A percentile compares a stretch with the other conserved stretches of the same genome.
Evolutionary conservation across 2,113 vertebrate genomes (phyloP).

Genomic region (Heterocephalus glaber): DNA sequence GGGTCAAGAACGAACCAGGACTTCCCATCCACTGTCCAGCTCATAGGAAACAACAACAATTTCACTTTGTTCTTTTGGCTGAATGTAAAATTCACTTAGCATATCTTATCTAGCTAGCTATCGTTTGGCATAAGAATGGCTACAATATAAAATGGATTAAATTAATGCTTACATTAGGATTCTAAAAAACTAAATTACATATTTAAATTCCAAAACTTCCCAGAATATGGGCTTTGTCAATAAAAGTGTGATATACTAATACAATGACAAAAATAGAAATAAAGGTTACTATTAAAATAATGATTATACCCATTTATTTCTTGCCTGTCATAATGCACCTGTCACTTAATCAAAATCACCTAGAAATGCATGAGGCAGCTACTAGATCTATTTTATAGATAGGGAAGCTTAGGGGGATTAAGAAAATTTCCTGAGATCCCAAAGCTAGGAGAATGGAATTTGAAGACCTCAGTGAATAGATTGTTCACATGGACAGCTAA

Average conservation of each 20-base stretch:
- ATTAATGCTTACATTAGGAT: conserved; percentile 8
- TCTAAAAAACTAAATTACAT: background rate
- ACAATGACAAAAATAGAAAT: background rate
- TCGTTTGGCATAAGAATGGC: background rate
- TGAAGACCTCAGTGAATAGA: background rate
- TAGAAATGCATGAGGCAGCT: background rate
- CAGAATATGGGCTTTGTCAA: background rate
- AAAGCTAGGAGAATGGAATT: background rate
- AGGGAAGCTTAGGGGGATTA: background rate
- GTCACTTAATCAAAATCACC: background rate
- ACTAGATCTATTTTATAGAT: background rate
- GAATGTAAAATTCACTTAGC: background rate
- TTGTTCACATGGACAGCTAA: background rate
- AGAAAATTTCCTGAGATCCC: background rate
- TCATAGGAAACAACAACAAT: background rate
- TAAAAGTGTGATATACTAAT: background rate
- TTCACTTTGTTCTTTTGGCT: background rate
- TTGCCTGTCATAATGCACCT: background rate
- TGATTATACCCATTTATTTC: background rate
- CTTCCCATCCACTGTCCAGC: background rate
- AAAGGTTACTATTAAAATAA: background rate
- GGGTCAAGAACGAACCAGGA: background rate
- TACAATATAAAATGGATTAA: background rate
- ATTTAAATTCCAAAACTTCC: background rate
- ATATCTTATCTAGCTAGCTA: background rate